Base-by-base conservation (phyloP, 1,140 invertebrate species). In the Coelopa frigida region DNA sequence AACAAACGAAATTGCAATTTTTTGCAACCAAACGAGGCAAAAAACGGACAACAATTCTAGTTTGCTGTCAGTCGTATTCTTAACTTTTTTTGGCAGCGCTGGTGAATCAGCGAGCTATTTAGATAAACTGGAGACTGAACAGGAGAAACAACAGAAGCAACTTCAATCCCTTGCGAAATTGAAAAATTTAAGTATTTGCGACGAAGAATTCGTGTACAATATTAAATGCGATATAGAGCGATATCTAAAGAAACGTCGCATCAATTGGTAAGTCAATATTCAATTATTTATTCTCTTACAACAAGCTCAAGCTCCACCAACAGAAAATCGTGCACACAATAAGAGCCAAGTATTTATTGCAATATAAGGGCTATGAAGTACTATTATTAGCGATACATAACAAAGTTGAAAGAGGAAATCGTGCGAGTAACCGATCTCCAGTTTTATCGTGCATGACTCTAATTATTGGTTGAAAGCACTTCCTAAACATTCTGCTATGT, bases 171-270 rank as follows among this genome's bases (percentile, higher is more conserved):
- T n/a, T n/a, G n/a, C n/a, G n/a, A n/a, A n/a, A n/a, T n/a, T n/a
- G n/a, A n/a, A n/a, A 32, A 66, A 46, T 52, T 49, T 67, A 53
- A 64, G 63, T 46, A 50, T 67, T 51, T 55, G 49, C 32, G 64
- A 68, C 49, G 61, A 68, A 32, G 59, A 68, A 38, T 68, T 67
- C 54, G 54, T 67, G 11, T 53, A 64, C 44, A 68, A 68, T 64
- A 58, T 68, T 54, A 60, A 52, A 49, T 53, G 55, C 51, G 64
- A 68, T 51, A 68, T 68, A 46, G 55, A 62, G 38, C 44, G 56
- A 15, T 68, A 64, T 51, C 49, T 68, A 44, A 62, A 61, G 37
- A 58, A 61, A 33, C 57, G 60, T 10, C 42, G 58, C 20, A 61
- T 49, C 38, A 52, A 55, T 53, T 54, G 63, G 63, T 67, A 63